A percentile compares a stretch with the other conserved stretches of the same genome.
Evolutionary conservation across 2,113 vertebrate genomes (phyloP).

Genomic region (Cephalopterus ornatus): DNA sequence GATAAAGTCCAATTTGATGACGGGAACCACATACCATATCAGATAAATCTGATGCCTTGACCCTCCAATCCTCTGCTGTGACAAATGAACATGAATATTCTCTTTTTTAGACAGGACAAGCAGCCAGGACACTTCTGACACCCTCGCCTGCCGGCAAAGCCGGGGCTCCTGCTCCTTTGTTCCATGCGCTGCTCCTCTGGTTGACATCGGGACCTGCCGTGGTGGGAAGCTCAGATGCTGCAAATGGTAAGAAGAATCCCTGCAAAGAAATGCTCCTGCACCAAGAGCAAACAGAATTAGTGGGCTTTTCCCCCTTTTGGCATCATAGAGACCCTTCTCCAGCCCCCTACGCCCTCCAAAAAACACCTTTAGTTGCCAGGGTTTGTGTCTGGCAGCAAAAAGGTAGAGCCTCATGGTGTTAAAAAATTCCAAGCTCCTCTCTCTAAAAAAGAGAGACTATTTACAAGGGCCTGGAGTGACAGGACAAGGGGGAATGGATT

Average conservation of each 20-base stretch:
- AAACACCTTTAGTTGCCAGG: background rate
- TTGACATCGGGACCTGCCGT: constrained; percentile 16
- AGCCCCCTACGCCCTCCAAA: background rate
- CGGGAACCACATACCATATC: accelerated
- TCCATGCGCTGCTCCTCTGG: background rate
- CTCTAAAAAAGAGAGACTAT: background rate
- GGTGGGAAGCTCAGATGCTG: constrained; percentile 48
- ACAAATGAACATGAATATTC: background rate
- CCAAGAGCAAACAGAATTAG: no score
- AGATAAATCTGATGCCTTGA: accelerated
- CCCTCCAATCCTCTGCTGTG: background rate
- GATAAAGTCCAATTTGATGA: no score
- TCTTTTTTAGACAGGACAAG: no score
- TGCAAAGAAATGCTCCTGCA: background rate
- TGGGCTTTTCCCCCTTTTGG: background rate
- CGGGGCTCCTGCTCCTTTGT: background rate
- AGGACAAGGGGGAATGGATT: background rate
- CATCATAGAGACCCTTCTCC: background rate
- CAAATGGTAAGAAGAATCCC: constrained; percentile 13
- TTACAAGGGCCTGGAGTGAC: no score
- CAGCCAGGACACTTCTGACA: constrained; percentile 11
- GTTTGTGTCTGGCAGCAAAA: background rate
- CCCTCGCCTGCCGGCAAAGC: background rate
- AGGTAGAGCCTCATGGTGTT: background rate
- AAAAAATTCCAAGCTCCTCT: background rate